Conservation (phyloP, 1,140 invertebrate species). For the Brachionus rotundiformis region DNA sequence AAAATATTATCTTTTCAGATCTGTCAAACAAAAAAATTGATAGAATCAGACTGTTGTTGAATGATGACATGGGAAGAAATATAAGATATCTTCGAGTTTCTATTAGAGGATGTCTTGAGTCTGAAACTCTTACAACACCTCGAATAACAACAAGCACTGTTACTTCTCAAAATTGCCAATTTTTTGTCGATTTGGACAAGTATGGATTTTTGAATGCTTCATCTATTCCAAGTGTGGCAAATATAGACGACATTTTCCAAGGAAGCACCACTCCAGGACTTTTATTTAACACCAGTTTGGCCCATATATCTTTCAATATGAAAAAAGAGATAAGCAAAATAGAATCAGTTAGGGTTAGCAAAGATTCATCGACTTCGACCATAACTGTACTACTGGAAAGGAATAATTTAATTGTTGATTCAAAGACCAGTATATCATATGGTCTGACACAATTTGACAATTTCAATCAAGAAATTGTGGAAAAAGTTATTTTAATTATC, state of each 20-base stretch:
- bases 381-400: not conserved
- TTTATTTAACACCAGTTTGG: not conserved
- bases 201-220: constrained; percentile 3
- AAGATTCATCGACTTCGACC: not conserved
- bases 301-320: constrained; percentile 9
- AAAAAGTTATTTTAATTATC: not conserved
- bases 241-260: not conserved
- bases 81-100: not conserved
- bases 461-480: not conserved
- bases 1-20: not conserved
- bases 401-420: not conserved
- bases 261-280: not conserved
- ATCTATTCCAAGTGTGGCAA: constrained; percentile 3
- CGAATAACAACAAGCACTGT: not conserved
- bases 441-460: not conserved
- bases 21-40: not conserved
- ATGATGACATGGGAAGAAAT: not conserved
- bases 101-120: not conserved
- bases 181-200: constrained; percentile 23
- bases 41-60: not conserved
- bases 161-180: not conserved
- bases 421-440: not conserved
- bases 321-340: not conserved
- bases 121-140: not conserved
- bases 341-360: not conserved